Conservation (phyloP, 2,113 vertebrate species). For the Bubalus kerabau region DNA sequence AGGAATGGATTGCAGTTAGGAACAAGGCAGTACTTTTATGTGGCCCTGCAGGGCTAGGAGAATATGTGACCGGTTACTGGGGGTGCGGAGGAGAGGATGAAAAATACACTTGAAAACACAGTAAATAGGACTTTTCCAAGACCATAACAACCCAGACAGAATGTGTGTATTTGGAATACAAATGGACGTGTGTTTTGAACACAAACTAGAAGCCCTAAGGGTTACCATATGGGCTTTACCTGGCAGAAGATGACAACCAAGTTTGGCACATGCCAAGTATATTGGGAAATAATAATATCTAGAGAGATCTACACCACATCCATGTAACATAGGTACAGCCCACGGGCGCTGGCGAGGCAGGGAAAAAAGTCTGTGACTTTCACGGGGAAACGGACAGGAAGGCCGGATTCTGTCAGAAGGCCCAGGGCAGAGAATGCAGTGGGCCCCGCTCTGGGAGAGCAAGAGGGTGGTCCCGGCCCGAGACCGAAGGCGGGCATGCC, state of each 20-base stretch:
- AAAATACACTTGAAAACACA: not conserved
- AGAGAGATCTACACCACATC: constrained; percentile 20
- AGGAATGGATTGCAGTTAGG: not conserved
- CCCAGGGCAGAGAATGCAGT: not conserved
- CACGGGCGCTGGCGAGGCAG: constrained; percentile 4
- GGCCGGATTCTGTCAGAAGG: not conserved
- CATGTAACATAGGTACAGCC: constrained; percentile 16
- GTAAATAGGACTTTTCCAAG: not conserved
- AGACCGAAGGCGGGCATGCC: constrained; percentile 11
- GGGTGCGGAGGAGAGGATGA: not conserved
- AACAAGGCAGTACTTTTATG: not conserved
- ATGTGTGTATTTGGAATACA: not conserved
- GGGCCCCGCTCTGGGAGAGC: not conserved
- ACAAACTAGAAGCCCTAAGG: not conserved
- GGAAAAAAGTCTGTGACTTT: not conserved
- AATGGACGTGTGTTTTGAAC: not conserved
- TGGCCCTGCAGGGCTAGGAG: not conserved
- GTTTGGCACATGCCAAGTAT: not conserved
- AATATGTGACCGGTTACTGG: not conserved
- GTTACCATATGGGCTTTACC: not conserved
- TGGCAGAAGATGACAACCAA: not conserved
- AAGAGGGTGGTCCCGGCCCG: constrained; percentile 26
- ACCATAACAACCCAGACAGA: not conserved
- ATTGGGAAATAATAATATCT: not conserved
- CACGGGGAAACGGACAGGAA: not conserved